A percentile compares a stretch with the other conserved stretches of the same genome.
phyloP scores from a whole-genome alignment of 2,113 vertebrate genomes.

The Pogona vitticeps region DNA sequence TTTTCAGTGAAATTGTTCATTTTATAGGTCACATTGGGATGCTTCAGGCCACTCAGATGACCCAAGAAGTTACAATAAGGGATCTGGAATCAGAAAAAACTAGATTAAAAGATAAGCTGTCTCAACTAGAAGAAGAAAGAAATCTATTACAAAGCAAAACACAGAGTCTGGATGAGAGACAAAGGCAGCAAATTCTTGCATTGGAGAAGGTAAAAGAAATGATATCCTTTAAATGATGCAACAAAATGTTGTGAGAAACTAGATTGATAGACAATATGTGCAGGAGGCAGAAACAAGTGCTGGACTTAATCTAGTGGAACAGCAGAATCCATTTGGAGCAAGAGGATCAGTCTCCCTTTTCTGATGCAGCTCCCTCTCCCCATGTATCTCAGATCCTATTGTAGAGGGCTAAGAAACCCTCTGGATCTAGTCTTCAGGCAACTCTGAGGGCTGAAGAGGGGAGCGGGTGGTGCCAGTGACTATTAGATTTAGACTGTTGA shows the following conservation, averaged over 20 bases:
- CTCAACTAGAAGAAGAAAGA: conserved; percentile 92
- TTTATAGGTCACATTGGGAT: conserved; percentile 94
- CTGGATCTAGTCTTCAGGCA: background rate
- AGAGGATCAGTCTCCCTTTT: background rate
- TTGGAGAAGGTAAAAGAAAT: conserved; percentile 87
- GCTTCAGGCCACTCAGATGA: conserved; percentile 97
- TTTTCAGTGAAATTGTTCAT: conserved; percentile 47
- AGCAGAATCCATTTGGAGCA: no score
- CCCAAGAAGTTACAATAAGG: conserved; percentile 95
- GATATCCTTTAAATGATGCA: background rate
- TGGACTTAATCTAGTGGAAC: no score
- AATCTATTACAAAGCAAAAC: conserved; percentile 88
- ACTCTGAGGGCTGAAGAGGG: no score
- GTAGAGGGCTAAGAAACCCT: background rate
- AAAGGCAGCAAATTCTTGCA: conserved; percentile 89
- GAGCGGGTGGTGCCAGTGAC: no score
- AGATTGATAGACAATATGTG: background rate
- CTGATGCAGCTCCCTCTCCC: no score
- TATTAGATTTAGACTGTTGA: no score
- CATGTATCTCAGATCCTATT: background rate
- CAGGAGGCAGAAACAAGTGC: background rate
- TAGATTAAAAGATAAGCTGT: conserved; percentile 90
- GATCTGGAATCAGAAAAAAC: conserved; percentile 97
- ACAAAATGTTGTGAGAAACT: conserved; percentile 26
- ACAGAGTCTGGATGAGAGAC: conserved; percentile 89